A percentile compares a stretch with the other conserved stretches of the same genome.
Conservation (phyloP, 1,140 invertebrate genomes). For the Anastrepha obliqua region DNA sequence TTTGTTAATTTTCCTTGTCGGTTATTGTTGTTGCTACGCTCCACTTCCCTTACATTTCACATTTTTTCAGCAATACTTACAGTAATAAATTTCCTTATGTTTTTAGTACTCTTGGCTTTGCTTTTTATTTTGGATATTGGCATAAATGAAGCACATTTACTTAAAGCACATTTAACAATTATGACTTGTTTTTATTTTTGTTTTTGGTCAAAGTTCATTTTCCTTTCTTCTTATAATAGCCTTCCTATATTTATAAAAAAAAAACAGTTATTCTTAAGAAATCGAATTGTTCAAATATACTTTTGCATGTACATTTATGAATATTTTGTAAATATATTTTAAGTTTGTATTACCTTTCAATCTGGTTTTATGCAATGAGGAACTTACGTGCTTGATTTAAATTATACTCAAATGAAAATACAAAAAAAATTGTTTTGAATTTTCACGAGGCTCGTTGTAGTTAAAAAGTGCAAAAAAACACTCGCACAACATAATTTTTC, state of each 20-base stretch:
- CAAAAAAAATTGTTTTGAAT: not conserved
- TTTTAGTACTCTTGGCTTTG: slow-evolving; percentile 28
- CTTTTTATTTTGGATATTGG: slow-evolving; percentile 15
- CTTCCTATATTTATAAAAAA: not conserved
- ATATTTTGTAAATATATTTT: not conserved
- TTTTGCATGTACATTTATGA: not conserved
- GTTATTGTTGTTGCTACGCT: not conserved
- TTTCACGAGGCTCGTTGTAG: too few relatives aligned
- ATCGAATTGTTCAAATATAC: too few relatives aligned
- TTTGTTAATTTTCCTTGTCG: slow-evolving; percentile 4
- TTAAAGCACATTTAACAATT: slow-evolving; percentile 63
- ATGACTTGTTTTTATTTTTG: not conserved
- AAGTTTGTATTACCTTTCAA: slow-evolving; percentile 12
- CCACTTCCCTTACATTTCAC: not conserved
- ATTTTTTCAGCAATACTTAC: not conserved
- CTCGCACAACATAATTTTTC: too few relatives aligned
- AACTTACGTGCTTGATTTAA: slow-evolving; percentile 55
- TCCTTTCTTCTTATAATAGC: not conserved
- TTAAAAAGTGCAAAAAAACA: too few relatives aligned
- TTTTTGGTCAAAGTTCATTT: slow-evolving; percentile 10
- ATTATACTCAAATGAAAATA: not conserved
- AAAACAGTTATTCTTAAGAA: not conserved
- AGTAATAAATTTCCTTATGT: not conserved
- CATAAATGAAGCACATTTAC: slow-evolving; percentile 79
- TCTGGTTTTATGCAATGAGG: slow-evolving; percentile 46